Evolutionary conservation across 2,888 invertebrate species (phyloP).

Genomic region (Linnaemya tessellans): DNA sequence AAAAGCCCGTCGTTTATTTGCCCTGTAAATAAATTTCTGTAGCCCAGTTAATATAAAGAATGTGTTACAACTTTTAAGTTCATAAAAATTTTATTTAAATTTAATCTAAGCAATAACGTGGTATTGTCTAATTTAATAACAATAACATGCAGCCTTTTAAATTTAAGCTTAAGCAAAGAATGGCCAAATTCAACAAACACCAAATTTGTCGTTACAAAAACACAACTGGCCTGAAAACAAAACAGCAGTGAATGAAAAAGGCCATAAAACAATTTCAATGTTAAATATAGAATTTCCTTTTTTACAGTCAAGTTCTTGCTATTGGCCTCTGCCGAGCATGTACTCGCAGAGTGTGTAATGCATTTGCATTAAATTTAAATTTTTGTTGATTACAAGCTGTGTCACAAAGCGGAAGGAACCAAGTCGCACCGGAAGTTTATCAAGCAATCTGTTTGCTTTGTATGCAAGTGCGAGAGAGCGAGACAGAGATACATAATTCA

Average conservation of each 20-base stretch:
- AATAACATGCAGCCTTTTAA: background rate
- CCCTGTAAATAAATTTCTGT: background rate
- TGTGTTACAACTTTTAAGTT: background rate
- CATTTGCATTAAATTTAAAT: conserved; percentile 48
- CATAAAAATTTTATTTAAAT: background rate
- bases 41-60: background rate
- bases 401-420: conserved; percentile 68
- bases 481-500: background rate
- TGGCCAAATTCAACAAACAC: background rate
- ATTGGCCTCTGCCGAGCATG: background rate
- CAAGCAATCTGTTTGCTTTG: conserved; percentile 70
- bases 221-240: background rate
- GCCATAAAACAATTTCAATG: conserved; percentile 36
- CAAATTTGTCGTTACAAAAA: conserved; percentile 8
- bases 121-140: conserved; percentile 18
- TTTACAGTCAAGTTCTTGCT: conserved; percentile 3
- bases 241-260: background rate
- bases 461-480: background rate
- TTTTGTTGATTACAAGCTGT: conserved; percentile 68
- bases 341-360: conserved; percentile 21
- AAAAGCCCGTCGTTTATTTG: background rate
- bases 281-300: conserved; percentile 21
- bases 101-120: background rate
- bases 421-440: conserved; percentile 72
- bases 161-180: conserved; percentile 6